These are phyloP conservation scores for Acholoe squamosa DNA, from an alignment of 2,888 invertebrate species.

Conservation along the genomic window DNA sequence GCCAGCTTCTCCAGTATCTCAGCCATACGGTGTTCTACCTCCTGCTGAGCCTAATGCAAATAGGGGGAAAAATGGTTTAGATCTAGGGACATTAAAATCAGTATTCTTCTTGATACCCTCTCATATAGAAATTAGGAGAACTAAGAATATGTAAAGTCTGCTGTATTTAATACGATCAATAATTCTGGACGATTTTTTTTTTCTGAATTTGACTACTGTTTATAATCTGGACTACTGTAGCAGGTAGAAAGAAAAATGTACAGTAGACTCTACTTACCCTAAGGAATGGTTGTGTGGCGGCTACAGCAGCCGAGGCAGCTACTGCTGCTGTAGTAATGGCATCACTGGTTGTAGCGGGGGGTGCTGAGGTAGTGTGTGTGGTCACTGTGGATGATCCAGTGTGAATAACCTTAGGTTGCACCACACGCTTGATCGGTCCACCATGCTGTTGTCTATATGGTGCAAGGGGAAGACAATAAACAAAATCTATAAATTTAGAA, in stretches of 20 bases:
- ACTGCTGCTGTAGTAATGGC: conserved; percentile 76
- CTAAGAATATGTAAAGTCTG: too few species aligned
- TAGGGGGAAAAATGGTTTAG: neutral
- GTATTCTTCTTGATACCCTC: too few species aligned
- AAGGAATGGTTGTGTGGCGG: conserved; percentile 80
- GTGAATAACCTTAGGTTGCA: conserved; percentile 75
- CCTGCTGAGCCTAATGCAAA: conserved; percentile 76
- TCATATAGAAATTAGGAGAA: too few species aligned
- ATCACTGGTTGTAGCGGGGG: conserved; percentile 68
- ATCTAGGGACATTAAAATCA: too few species aligned
- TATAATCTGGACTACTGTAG: neutral
- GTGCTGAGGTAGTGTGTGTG: neutral
- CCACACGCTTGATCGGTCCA: conserved; percentile 75
- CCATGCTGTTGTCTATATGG: conserved; percentile 32
- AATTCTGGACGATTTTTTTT: too few species aligned
- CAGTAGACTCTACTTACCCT: conserved; percentile 73
- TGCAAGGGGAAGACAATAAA: neutral
- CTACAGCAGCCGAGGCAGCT: conserved; percentile 80
- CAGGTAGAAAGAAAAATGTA: neutral
- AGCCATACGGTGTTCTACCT: conserved; percentile 77
- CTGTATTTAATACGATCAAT: too few species aligned
- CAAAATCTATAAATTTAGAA: too few species aligned
- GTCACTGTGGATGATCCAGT: neutral
- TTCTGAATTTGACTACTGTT: too few species aligned
- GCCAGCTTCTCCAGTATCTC: conserved; percentile 74